Evolutionary conservation across 2,888 invertebrate genomes (phyloP).

Genomic region (Xylota segnis): DNA sequence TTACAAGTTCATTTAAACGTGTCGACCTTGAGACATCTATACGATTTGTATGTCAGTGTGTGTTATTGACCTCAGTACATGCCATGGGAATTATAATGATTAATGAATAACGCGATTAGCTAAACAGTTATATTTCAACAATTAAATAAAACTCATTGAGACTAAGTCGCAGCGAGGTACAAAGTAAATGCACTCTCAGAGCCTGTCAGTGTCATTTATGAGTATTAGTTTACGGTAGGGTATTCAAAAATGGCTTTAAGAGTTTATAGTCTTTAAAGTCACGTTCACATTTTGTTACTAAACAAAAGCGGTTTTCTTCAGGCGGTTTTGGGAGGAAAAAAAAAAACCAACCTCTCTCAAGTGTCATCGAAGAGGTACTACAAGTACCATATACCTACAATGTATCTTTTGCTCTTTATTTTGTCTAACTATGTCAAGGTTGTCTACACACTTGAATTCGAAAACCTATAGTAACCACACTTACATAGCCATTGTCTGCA

Average conservation of each 20-base stretch:
- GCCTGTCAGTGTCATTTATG: constrained; percentile 4
- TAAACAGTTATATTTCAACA: constrained; percentile 6
- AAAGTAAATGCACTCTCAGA: constrained; percentile 11
- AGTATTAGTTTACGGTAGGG: neutral
- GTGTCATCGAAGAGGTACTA: constrained; percentile 16
- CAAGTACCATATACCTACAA: constrained; percentile 21
- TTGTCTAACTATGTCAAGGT: constrained; percentile 39
- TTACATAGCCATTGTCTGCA: neutral
- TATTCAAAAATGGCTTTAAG: neutral
- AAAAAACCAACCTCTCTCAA: constrained; percentile 7
- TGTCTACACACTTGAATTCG: constrained; percentile 7
- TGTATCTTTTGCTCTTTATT: constrained; percentile 19
- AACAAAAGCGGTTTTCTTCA: constrained; percentile 1
- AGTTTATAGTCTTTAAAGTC: neutral
- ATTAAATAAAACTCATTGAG: neutral
- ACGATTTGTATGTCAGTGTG: neutral
- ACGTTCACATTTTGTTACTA: neutral
- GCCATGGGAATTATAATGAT: constrained; percentile 4
- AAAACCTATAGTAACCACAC: constrained; percentile 5
- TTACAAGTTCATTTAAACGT: neutral
- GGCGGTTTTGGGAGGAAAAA: neutral
- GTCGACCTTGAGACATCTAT: constrained; percentile 1
- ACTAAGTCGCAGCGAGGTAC: neutral
- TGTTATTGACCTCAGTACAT: constrained; percentile 13
- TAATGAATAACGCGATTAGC: constrained; percentile 1